Evolutionary conservation across 2,797 vertebrate genomes (phyloP).

Genomic region (Myripristis jacobus): DNA sequence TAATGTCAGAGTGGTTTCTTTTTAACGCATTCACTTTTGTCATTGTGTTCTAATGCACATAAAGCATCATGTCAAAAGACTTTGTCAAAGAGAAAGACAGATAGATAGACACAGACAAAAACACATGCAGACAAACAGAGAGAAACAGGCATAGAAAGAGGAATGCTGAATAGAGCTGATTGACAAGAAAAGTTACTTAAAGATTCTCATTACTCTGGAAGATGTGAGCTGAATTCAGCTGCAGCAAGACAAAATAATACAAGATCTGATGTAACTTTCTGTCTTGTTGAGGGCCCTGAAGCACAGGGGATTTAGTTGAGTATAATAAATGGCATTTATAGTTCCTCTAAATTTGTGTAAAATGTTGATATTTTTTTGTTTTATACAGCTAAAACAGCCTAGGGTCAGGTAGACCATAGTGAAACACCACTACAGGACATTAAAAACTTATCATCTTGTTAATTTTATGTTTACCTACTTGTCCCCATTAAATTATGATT

Average conservation of each 20-base stretch:
- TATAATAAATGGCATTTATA: too few species aligned
- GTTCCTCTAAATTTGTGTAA: too few species aligned
- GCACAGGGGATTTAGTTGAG: too few species aligned
- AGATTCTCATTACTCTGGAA: neutral
- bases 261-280: neutral
- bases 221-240: neutral
- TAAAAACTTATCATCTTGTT: too few species aligned
- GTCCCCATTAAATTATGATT: too few species aligned
- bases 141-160: neutral
- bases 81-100: constrained; percentile 6
- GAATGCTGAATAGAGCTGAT: neutral
- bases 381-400: too few species aligned
- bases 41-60: constrained; percentile 41
- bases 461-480: too few species aligned
- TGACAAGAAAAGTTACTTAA: neutral
- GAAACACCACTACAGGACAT: too few species aligned
- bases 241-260: neutral
- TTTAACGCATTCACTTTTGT: constrained; percentile 48
- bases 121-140: neutral
- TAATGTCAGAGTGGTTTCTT: constrained; percentile 67
- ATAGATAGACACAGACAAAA: neutral
- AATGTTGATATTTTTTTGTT: too few species aligned
- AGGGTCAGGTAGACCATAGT: too few species aligned
- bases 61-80: constrained; percentile 36
- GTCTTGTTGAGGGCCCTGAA: too few species aligned